phyloP scores from a whole-genome alignment of 1,140 invertebrate genomes.

The Bombyx mori region DNA sequence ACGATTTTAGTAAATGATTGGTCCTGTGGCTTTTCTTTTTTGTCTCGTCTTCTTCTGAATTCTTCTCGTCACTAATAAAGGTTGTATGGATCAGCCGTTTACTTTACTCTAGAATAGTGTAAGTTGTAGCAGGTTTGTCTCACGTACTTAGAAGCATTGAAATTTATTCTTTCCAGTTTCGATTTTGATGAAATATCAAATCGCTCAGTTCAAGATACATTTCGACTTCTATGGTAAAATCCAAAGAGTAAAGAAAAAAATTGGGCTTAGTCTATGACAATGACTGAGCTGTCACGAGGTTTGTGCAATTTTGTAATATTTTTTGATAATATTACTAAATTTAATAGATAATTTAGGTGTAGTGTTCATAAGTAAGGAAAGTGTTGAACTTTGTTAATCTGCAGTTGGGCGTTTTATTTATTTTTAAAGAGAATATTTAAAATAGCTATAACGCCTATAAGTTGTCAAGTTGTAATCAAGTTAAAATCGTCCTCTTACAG shows the following conservation, averaged over 20 bases:
- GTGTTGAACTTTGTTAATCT: not conserved
- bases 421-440: not conserved
- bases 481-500: constrained; percentile 60
- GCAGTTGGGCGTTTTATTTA: not conserved
- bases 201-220: too few species aligned
- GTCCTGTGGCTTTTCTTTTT: not conserved
- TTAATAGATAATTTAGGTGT: not conserved
- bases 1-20: not conserved
- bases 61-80: too few species aligned
- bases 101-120: too few species aligned
- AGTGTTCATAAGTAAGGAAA: too few species aligned
- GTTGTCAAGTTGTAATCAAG: not conserved
- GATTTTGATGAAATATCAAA: too few species aligned
- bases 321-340: not conserved
- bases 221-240: too few species aligned
- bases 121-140: too few species aligned
- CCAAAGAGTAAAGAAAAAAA: too few species aligned
- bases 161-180: too few species aligned
- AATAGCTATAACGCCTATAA: not conserved
- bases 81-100: too few species aligned
- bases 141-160: too few species aligned
- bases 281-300: constrained; percentile 67
- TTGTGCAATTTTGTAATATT: constrained; percentile 9
- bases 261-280: constrained; percentile 12
- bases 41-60: too few species aligned